Conservation (phyloP, 1,140 invertebrate genomes). For the Zaprionus davidi region DNA sequence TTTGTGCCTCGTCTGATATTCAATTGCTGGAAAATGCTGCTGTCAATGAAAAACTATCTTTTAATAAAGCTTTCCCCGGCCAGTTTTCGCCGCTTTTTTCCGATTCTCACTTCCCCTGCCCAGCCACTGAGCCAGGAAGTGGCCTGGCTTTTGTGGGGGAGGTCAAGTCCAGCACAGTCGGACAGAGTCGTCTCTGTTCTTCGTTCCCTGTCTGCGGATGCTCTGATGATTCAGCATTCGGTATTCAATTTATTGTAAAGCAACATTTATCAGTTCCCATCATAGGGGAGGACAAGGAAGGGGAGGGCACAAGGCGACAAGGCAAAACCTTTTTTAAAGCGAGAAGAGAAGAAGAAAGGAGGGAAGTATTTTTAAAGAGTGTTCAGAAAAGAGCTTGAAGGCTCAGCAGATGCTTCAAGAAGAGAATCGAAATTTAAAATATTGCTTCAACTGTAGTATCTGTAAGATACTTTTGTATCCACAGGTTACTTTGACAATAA, state of each 20-base stretch:
- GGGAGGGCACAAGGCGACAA: neutral
- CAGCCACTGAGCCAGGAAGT: conserved; percentile 47
- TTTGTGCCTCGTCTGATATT: conserved; percentile 65
- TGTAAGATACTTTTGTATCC: too few species aligned
- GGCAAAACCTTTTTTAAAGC: conserved; percentile 1
- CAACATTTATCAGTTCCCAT: conserved; percentile 64
- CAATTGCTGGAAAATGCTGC: conserved; percentile 73
- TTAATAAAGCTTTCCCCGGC: conserved; percentile 52
- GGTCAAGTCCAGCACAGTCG: conserved; percentile 5
- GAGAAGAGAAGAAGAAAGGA: neutral
- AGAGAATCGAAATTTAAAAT: too few species aligned
- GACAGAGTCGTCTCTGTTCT: neutral
- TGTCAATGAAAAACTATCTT: conserved; percentile 67
- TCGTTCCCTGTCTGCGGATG: neutral
- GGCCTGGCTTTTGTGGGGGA: conserved; percentile 25
- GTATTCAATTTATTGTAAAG: conserved; percentile 61
- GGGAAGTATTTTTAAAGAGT: neutral
- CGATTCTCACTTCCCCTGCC: conserved; percentile 33
- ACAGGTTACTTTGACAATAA: too few species aligned
- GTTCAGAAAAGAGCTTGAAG: neutral
- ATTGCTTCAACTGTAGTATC: too few species aligned
- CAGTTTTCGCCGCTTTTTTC: conserved; percentile 19
- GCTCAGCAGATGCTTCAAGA: neutral
- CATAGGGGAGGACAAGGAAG: neutral
- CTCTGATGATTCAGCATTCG: conserved; percentile 68